phyloP scores from a whole-genome alignment of 2,113 vertebrate species.

The Gopherus flavomarginatus region DNA sequence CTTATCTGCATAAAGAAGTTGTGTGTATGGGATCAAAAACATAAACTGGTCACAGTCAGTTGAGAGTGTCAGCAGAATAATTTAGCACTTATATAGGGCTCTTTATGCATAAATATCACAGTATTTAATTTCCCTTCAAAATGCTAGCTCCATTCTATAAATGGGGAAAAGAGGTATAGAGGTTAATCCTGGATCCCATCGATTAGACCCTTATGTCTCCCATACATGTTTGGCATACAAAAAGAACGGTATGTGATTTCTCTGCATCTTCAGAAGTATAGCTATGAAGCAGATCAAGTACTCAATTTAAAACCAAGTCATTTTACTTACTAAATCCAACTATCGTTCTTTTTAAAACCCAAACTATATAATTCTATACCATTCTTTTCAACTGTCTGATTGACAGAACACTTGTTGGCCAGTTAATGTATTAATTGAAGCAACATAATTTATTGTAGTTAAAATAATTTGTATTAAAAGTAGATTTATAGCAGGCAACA shows the following conservation, averaged over 20 bases:
- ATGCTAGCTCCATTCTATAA: not conserved
- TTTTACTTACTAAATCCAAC: not conserved
- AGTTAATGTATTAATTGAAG: conserved; percentile 21
- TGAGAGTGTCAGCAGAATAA: not conserved
- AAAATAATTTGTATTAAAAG: not conserved
- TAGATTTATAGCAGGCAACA: not conserved
- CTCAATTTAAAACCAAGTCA: not conserved
- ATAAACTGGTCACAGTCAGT: not conserved
- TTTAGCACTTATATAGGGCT: not conserved
- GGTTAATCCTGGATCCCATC: not conserved
- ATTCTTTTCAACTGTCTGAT: not conserved
- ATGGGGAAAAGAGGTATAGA: not conserved
- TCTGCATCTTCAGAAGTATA: not conserved
- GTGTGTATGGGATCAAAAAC: not conserved
- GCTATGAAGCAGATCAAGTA: not conserved
- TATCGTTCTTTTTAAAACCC: not conserved
- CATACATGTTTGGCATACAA: not conserved
- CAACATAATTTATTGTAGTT: not conserved
- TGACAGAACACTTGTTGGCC: not conserved
- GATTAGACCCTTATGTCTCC: not conserved
- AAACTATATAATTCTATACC: not conserved
- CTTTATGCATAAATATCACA: not conserved
- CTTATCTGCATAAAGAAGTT: not conserved
- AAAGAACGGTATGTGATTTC: not conserved
- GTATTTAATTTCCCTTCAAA: not conserved